Conservation (phyloP, 2,888 invertebrate species). For the Pheosia tremula region DNA sequence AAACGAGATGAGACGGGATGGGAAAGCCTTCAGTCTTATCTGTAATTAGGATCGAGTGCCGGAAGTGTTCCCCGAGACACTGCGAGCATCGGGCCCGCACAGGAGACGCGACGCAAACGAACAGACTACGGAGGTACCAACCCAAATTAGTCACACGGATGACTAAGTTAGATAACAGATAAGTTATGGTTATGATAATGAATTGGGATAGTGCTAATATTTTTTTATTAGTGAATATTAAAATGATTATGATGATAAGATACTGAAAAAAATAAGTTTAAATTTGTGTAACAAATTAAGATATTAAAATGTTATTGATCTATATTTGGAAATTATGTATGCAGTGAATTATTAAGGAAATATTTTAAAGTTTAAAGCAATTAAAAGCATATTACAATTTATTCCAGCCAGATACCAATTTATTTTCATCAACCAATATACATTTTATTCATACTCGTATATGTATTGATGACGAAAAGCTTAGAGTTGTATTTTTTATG, state of each 20-base stretch:
- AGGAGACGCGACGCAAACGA: constrained; percentile 2
- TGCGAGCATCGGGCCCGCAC: constrained; percentile 46
- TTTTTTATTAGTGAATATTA: not conserved
- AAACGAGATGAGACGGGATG: constrained; percentile 64
- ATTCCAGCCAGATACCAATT: too few species aligned
- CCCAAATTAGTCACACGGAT: constrained; percentile 38
- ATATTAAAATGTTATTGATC: not conserved
- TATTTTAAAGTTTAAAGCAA: too few species aligned
- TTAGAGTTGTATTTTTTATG: too few species aligned
- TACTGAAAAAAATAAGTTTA: not conserved
- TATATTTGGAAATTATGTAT: not conserved
- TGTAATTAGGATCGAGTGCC: constrained; percentile 78
- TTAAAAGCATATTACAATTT: too few species aligned
- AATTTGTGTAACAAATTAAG: not conserved
- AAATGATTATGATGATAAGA: not conserved
- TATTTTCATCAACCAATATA: too few species aligned
- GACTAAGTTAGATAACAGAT: constrained; percentile 19
- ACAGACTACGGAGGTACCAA: constrained; percentile 4
- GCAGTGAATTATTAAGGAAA: too few species aligned
- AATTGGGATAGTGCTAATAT: not conserved
- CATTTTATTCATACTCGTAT: too few species aligned
- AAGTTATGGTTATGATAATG: constrained; percentile 9
- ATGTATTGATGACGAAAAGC: too few species aligned
- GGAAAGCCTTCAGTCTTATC: constrained; percentile 62
- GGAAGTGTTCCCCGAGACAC: constrained; percentile 63